Conservation (phyloP, 2,888 invertebrate species). For the Cryptocephalus moraei region DNA sequence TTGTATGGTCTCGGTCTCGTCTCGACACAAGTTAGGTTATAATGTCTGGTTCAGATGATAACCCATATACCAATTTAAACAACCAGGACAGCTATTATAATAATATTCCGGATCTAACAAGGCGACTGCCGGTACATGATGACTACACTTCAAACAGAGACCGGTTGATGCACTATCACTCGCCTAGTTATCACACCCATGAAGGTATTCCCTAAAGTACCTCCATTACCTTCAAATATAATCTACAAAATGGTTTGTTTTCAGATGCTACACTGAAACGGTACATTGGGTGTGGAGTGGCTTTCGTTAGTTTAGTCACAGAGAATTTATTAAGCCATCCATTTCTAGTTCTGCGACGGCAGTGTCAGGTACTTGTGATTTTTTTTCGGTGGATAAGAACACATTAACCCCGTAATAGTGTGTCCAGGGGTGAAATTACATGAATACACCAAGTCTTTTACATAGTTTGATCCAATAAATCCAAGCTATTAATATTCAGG, state of each 20-base stretch:
- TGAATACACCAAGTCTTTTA: too few relatives aligned
- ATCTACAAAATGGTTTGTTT: neutral
- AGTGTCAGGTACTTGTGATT: conserved; percentile 69
- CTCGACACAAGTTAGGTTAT: neutral
- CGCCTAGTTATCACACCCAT: conserved; percentile 6
- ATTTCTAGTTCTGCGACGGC: conserved; percentile 81
- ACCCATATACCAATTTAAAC: too few relatives aligned
- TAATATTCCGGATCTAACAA: conserved; percentile 16
- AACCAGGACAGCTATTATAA: too few relatives aligned
- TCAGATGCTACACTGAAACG: conserved; percentile 41
- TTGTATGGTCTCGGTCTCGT: neutral
- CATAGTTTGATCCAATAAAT: too few relatives aligned
- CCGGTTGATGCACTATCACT: conserved; percentile 8
- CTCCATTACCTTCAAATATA: neutral
- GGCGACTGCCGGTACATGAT: conserved; percentile 17
- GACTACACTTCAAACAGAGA: conserved; percentile 13
- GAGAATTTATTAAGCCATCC: conserved; percentile 90
- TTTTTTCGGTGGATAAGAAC: neutral
- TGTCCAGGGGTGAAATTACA: too few relatives aligned
- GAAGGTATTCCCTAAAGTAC: conserved; percentile 11
- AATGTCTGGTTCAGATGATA: too few relatives aligned
- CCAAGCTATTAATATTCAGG: too few relatives aligned
- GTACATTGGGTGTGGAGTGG: conserved; percentile 72
- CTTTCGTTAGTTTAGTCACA: conserved; percentile 75
- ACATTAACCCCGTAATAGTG: too few relatives aligned